Evolutionary conservation across 2,113 vertebrate genomes (phyloP).

Genomic region (Xiphophorus couchianus): DNA sequence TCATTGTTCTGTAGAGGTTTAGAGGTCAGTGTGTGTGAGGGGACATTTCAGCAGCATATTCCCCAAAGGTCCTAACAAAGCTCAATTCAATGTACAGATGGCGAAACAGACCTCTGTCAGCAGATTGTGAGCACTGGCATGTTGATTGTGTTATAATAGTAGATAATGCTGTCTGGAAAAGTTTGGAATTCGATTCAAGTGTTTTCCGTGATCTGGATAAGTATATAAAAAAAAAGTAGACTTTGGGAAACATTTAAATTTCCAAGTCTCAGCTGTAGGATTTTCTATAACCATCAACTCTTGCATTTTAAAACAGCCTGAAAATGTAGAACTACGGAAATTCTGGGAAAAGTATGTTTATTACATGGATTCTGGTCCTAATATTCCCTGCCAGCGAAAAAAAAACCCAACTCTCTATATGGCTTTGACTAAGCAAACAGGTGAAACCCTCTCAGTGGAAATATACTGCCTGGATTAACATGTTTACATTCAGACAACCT

Average conservation of each 20-base stretch:
- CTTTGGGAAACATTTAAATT: not conserved
- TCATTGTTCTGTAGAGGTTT: constrained; percentile 61
- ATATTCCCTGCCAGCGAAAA: too few species aligned
- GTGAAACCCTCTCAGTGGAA: not conserved
- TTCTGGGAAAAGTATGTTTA: not conserved
- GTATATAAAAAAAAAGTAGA: not conserved
- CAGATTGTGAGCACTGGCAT: constrained; percentile 16
- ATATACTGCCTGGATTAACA: not conserved
- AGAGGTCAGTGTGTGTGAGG: constrained; percentile 59
- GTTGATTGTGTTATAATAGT: constrained; percentile 21
- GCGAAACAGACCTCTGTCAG: constrained; percentile 21
- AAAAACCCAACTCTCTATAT: not conserved
- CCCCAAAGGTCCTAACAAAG: constrained; percentile 60
- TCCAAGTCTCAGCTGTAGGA: not conserved
- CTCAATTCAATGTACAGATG: constrained; percentile 46
- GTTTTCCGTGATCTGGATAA: not conserved
- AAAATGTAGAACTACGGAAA: not conserved
- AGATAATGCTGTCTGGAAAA: not conserved
- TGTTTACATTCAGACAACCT: not conserved
- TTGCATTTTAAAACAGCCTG: too few species aligned
- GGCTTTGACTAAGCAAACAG: not conserved
- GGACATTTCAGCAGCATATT: constrained; percentile 64
- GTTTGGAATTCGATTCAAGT: not conserved
- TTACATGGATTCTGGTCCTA: not conserved
- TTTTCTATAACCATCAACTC: not conserved